Evolutionary conservation across 2,113 vertebrate species (phyloP).

Genomic region (Myiozetetes cayanensis): DNA sequence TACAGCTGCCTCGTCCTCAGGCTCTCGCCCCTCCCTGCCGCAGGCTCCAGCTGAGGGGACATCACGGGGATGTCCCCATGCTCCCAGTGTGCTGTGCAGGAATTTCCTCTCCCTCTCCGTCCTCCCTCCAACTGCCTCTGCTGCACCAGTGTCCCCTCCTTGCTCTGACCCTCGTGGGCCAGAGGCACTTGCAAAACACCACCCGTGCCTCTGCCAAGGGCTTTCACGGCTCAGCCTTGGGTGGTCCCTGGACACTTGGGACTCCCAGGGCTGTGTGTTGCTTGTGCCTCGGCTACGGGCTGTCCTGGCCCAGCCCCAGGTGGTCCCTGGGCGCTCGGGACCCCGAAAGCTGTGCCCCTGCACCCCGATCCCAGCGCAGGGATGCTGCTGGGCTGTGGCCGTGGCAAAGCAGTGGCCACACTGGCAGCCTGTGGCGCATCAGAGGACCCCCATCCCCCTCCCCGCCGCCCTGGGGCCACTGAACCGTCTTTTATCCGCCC

Average conservation of each 20-base stretch:
- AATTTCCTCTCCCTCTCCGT: background rate
- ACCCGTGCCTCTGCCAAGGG: rapidly evolving
- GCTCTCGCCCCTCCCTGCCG: rapidly evolving
- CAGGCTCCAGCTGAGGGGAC: background rate
- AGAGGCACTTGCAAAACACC: background rate
- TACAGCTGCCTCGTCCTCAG: background rate
- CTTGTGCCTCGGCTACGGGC: background rate
- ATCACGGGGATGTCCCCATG: background rate
- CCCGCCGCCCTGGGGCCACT: background rate
- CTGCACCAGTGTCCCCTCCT: background rate
- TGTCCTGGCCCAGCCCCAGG: background rate
- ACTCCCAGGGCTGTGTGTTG: background rate
- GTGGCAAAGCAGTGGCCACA: background rate
- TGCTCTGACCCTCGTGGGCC: rapidly evolving
- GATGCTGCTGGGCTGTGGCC: background rate
- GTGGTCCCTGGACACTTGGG: background rate
- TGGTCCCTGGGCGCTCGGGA: background rate
- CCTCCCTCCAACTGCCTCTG: background rate
- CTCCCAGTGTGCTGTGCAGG: background rate
- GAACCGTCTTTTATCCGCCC: background rate
- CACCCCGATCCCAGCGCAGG: rapidly evolving
- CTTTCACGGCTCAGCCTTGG: background rate
- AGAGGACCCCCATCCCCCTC: background rate
- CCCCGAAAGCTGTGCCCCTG: background rate
- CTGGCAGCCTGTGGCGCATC: background rate